Conservation (phyloP, 2,888 invertebrate genomes). For the Apotomis betuletana region DNA sequence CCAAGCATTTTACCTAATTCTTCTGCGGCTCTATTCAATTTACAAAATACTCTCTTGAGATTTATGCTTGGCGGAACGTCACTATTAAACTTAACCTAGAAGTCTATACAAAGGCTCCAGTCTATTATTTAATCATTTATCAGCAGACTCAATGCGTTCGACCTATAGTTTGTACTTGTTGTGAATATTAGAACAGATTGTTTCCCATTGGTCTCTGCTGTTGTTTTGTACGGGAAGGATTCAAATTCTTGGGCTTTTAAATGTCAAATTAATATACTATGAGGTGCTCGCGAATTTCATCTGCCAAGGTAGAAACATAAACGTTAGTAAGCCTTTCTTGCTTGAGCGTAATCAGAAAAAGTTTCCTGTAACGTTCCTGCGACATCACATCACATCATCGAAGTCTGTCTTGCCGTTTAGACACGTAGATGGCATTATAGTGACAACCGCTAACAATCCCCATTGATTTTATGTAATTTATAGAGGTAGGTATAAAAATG, state of each 20-base stretch:
- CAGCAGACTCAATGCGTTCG: background rate
- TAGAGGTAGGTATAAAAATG: too few relatives aligned
- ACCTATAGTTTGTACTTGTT: background rate
- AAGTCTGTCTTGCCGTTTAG: too few relatives aligned
- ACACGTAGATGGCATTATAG: too few relatives aligned
- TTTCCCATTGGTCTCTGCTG: background rate
- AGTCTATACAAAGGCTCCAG: background rate
- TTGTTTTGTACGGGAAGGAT: background rate
- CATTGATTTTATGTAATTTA: too few relatives aligned
- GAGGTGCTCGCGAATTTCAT: too few relatives aligned
- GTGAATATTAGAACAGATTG: background rate
- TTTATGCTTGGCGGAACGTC: background rate
- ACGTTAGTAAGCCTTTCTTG: too few relatives aligned
- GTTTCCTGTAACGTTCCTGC: too few relatives aligned
- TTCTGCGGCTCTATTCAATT: background rate
- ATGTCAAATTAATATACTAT: too few relatives aligned
- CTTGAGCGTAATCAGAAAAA: too few relatives aligned
- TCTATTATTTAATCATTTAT: background rate
- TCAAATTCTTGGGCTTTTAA: background rate
- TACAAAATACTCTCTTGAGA: background rate
- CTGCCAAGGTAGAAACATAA: too few relatives aligned
- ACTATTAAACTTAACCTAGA: background rate
- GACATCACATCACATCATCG: too few relatives aligned
- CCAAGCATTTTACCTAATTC: background rate
- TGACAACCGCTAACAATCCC: too few relatives aligned